Evolutionary conservation across 2,113 vertebrate species (phyloP), one percentile per base, ranked within the genome.

Genomic region (Fregata magnificens): DNA sequence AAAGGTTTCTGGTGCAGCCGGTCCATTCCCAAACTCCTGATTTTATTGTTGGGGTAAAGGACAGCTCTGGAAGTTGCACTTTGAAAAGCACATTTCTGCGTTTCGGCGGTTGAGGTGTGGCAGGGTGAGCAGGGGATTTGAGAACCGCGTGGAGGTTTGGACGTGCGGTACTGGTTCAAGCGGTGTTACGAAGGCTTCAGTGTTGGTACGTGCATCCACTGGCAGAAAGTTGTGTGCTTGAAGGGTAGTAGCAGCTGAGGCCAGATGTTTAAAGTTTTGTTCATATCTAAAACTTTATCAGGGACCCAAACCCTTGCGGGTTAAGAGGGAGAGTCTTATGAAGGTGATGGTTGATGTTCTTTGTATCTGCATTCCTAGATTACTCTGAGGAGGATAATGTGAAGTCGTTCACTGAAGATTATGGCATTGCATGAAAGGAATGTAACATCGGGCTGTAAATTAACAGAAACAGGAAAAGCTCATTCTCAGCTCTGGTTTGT

Each of bases 281-380:
- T 88, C 24, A 1, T 90, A 83, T 78, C 76, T 88, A 17, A 71
- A 92, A 82, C 45, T 70, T 62, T 74, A 24, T 78, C 67, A 34
- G 90, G n/a, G 79, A 66, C 58, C 55, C 47, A 86, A 86, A 86
- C 63, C 63, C 85, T 86, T 50, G 50, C 86, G 82, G 85, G 40
- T 82, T 89, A 85, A 85, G 56, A 82, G 50, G 25, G 73, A 82
- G 66, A 91, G 66, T 56, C 66, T 82, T 59, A 28, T 3, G 53
- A 91, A 65, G 45, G 44, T 78, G 70, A 21, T 81, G 28, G 84
- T 61, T 94, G 77, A 42, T 79, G 59, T 88, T 88, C 82, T 93
- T 72, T 91, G 19, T 92, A 21, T 87, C 38, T 93, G 70, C 93
- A 82, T 97, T 96, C 86, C 91, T 92, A 82, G 93, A 95, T 95